Base-by-base conservation (phyloP, 1,140 invertebrate species). In the Orussus abietinus region DNA sequence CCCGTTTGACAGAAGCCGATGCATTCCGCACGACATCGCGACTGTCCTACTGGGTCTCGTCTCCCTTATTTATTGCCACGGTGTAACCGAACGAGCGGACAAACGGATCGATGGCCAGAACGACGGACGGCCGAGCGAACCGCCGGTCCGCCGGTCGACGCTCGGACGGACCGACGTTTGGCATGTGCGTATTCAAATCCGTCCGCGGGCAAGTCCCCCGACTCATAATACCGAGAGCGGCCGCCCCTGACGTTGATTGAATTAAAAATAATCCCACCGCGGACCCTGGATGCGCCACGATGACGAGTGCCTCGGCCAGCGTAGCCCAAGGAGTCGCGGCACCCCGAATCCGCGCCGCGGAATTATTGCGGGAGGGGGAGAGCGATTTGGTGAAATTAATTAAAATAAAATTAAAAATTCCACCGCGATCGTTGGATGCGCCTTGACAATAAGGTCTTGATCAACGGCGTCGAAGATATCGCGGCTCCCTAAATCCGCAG, bases 1-100 rank as follows among this genome's bases (percentile, higher is more conserved):
- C 41, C 39, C 39, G 51, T 54, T 45, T 49, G 22, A 25, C 22
- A 25, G 22, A 66, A 65, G 65, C 65, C 65, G 65, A 62, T 66
- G 64, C 65, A 66, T 66, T 65, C 64, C 59, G 55, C 53, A 55
- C 53, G 61, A 68, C 61, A 66, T 64, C 53, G 57, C 65, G 63
- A 64, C 60, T 63, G 64, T 67, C 57, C 53, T 51, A 51, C 59
- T 40, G 55, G 55, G 57, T 64, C 60, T 64, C 51, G 57, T 64
- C 55, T 61, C 53, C 58, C 51, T 66, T 66, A 69, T 69, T 66
- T 69, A 68, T 68, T 66, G 53, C 65, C 53, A 51, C 52, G 55
- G 12, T 2, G 3, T 28, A 28, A 12, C 21, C 5, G 21, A 35
- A n/a, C 12, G 31, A 26, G 31, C 34, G 54, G 49, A 52, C 53